Evolutionary conservation across 2,888 invertebrate species (phyloP), one percentile per base, ranked within the genome.

Genomic region (Tridacna crocea): DNA sequence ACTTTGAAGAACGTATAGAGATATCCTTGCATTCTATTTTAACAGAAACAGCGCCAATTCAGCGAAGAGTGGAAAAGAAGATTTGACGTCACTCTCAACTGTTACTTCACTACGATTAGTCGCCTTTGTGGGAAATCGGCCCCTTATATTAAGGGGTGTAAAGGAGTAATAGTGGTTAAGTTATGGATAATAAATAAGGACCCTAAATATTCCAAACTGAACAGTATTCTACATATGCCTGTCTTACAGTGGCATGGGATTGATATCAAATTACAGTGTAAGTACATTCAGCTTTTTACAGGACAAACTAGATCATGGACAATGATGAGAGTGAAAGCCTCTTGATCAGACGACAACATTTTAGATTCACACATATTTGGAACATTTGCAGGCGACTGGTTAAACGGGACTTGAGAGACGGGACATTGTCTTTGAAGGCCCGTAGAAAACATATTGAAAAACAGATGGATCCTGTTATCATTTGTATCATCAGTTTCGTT

Each of bases 211-310:
- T 22, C 70, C 22, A 70, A 70, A 22, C 70, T 70, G 12, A 51
- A 47, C 47, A 70, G 70, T 22, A 51, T 70, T 51, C 47, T 70
- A 51, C 48, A 70, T 15, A 24, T 24, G 47, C 70, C 70, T 17
- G 51, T 70, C 13, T 24, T 70, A 48, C 70, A 70, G 55, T 70
- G 70, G 70, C 70, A 70, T 22, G 55, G 70, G 8, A 48, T 70
- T 12, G 70, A 70, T 26, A 70, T 70, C 19, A 70, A 70, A 70
- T 24, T 51, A 24, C 70, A 70, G 22, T 47, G 70, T 70, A 51
- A 70, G 70, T 70, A 19, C 1, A 63, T 22, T 22, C 63, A 10
- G 17, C 13, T 63, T 22, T 63, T 63, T 19, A n/a, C 63, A 15
- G 13, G 24, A 24, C 63, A 19, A 63, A 63, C n/a, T 4, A 63